Percentiles rank a stretch among this genome's conserved stretches.
phyloP scores from a whole-genome alignment of 1,140 invertebrate species.

The Dryas iulia region DNA sequence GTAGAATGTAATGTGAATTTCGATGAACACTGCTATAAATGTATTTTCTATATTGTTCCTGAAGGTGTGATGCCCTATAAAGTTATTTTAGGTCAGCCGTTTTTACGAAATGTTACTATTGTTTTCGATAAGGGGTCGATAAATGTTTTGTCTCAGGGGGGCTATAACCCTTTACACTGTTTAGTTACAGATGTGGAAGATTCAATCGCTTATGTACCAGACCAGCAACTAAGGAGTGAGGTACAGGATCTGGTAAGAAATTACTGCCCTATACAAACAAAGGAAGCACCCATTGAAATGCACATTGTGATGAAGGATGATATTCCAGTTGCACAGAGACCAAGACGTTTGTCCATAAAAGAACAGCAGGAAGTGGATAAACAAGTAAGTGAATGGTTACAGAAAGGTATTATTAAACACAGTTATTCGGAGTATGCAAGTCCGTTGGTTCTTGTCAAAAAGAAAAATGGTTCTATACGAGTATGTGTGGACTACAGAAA shows the following conservation, averaged over 20 bases:
- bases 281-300: constrained; percentile 4
- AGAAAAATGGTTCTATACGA: constrained; percentile 64
- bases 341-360: background rate
- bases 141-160: constrained; percentile 6
- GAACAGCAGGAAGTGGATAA: background rate
- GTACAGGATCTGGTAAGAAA: background rate
- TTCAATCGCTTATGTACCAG: constrained; percentile 6
- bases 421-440: constrained; percentile 64
- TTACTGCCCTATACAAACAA: constrained; percentile 6
- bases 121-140: constrained; percentile 2
- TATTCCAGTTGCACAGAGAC: constrained; percentile 4
- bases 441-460: constrained; percentile 76
- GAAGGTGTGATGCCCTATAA: constrained; percentile 9
- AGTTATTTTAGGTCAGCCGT: constrained; percentile 8
- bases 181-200: constrained; percentile 4
- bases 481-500: constrained; percentile 78
- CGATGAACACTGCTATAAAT: constrained; percentile 3
- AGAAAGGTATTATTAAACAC: constrained; percentile 42
- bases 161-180: background rate
- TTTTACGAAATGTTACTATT: background rate
- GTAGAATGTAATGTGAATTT: background rate
- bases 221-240: constrained; percentile 3
- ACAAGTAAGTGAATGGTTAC: constrained; percentile 41
- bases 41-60: constrained; percentile 4
- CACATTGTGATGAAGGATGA: constrained; percentile 9